Evolutionary conservation across 2,113 vertebrate genomes (phyloP).

Genomic region (human): DNA sequence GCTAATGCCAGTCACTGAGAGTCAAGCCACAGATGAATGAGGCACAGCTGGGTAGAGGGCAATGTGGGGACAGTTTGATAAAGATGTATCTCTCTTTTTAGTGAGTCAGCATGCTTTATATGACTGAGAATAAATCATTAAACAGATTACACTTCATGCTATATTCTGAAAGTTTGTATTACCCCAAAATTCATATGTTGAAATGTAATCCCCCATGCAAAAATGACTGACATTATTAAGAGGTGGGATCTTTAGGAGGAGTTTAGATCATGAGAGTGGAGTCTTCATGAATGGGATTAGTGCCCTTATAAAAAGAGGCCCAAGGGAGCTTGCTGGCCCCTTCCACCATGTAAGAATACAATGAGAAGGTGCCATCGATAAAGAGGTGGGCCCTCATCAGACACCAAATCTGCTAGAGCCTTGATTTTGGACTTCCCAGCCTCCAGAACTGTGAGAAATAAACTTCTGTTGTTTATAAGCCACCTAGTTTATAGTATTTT

Average conservation of each 20-base stretch:
- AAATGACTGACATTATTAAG: not conserved
- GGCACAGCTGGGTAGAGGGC: no score
- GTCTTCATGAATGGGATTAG: not conserved
- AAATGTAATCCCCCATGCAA: not conserved
- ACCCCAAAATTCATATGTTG: not conserved
- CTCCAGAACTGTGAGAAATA: not conserved
- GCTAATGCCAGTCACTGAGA: not conserved
- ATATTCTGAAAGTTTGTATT: not conserved
- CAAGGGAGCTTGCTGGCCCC: not conserved
- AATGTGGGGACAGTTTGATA: not conserved
- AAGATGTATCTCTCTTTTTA: not conserved
- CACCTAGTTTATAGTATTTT: not conserved
- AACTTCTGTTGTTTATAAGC: not conserved
- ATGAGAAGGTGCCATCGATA: not conserved
- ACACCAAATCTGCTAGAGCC: not conserved
- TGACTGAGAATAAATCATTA: not conserved
- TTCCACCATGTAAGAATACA: not conserved
- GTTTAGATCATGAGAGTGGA: not conserved
- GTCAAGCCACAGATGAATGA: not conserved
- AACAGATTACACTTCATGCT: not conserved
- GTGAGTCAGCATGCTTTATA: not conserved
- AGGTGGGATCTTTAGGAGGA: not conserved
- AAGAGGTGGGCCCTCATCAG: not conserved
- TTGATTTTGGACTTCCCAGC: not conserved
- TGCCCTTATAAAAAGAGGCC: not conserved